phyloP scores from a whole-genome alignment of 2,888 invertebrate species.

The Bellardia pandia region DNA sequence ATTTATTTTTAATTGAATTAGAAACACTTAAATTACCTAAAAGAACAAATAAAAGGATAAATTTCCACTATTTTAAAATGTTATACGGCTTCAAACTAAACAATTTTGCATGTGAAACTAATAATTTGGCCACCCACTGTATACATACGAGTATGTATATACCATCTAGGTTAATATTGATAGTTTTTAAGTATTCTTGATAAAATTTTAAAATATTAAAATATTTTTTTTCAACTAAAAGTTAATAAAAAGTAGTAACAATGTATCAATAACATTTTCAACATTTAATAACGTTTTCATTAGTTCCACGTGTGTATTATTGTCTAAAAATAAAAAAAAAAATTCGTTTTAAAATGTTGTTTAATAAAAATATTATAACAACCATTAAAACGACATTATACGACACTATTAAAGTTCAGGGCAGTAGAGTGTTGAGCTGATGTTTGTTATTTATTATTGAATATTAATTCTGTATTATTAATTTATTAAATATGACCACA shows the following conservation, averaged over 20 bases:
- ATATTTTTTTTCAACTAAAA: background rate
- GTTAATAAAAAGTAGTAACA: background rate
- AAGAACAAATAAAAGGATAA: no score
- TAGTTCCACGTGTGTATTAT: background rate
- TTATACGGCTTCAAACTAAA: no score
- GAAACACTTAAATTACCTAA: no score
- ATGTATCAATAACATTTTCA: background rate
- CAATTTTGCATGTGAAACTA: no score
- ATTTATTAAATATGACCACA: constrained; percentile 18
- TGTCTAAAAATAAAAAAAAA: background rate
- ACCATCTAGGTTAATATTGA: no score
- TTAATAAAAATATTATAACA: constrained; percentile 2
- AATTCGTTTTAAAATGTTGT: background rate
- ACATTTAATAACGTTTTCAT: background rate
- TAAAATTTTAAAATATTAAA: background rate
- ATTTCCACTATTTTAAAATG: no score
- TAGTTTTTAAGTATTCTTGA: no score
- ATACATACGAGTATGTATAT: no score
- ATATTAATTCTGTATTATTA: background rate
- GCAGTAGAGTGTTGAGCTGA: background rate
- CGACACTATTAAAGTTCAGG: constrained; percentile 20
- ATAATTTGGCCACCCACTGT: no score
- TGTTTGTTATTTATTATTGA: background rate
- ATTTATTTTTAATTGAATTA: no score
- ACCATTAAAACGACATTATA: constrained; percentile 31